phyloP scores from a whole-genome alignment of 2,113 vertebrate species.

The Spilogale gracilis region DNA sequence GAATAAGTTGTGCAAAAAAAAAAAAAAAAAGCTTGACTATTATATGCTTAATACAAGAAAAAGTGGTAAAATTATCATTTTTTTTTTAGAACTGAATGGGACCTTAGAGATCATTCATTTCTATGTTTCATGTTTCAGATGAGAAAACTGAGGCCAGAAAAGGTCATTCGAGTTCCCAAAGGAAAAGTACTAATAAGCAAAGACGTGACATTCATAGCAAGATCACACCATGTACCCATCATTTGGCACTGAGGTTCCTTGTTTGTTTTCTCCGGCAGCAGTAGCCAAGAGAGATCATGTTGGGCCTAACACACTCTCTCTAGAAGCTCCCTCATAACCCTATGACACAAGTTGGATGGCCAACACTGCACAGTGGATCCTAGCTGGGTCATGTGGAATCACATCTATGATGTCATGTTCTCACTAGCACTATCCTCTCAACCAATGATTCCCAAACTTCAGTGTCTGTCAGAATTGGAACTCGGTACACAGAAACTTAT shows the following conservation, averaged over 20 bases:
- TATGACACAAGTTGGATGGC: not conserved
- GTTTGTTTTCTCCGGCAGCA: not conserved
- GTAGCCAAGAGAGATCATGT: not conserved
- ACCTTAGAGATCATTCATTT: not conserved
- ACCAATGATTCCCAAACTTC: not conserved
- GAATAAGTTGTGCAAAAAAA: not conserved
- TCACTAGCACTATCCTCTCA: not conserved
- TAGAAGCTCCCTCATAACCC: not conserved
- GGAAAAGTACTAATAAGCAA: conserved; percentile 5
- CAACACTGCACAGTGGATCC: not conserved
- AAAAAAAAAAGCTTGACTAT: not conserved
- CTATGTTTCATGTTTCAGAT: not conserved
- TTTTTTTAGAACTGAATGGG: not conserved
- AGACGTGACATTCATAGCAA: not conserved
- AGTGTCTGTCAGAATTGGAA: not conserved
- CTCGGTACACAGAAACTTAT: not conserved
- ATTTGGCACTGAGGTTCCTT: not conserved
- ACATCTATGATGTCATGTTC: not conserved
- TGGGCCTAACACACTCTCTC: not conserved
- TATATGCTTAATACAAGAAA: not conserved
- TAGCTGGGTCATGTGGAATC: not conserved
- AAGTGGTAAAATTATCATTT: not conserved
- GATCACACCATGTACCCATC: too few relatives aligned
- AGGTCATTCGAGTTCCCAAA: not conserved
- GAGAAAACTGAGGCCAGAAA: not conserved